phyloP scores from a whole-genome alignment of 2,113 vertebrate species.

The Chloropsis cyanopogon region DNA sequence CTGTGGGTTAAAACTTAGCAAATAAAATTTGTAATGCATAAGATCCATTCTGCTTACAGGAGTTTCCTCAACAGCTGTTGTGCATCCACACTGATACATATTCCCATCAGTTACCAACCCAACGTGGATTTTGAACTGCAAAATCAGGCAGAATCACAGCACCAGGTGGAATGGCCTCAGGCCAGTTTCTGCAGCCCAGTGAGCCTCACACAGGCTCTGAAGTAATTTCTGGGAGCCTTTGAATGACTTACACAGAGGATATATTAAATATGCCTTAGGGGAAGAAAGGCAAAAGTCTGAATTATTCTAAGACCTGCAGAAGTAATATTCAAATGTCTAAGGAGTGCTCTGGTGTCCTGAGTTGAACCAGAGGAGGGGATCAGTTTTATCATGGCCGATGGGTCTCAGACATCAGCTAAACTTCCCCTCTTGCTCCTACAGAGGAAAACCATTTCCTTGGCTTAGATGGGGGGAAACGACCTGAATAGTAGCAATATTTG shows the following conservation, averaged over 20 bases:
- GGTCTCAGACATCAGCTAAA: neutral
- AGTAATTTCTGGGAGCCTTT: slow-evolving; percentile 6
- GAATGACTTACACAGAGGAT: neutral
- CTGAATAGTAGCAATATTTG: neutral
- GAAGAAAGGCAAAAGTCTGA: neutral
- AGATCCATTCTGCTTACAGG: neutral
- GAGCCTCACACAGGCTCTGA: neutral
- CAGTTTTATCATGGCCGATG: neutral
- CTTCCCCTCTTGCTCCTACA: neutral
- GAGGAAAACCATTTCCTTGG: neutral
- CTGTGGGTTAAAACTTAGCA: neutral
- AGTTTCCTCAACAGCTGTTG: neutral
- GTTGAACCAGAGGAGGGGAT: neutral
- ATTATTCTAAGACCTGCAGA: neutral
- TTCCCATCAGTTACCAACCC: neutral
- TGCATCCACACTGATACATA: neutral
- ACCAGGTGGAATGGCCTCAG: neutral
- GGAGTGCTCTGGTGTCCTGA: neutral
- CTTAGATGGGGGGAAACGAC: neutral
- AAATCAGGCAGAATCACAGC: neutral
- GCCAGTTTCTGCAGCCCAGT: neutral
- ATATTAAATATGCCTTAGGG: neutral
- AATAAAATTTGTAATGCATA: neutral
- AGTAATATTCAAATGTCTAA: neutral
- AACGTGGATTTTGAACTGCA: neutral